A percentile compares a stretch with the other conserved stretches of the same genome.
These are phyloP conservation scores for Palaemon carinicauda DNA, from an alignment of 1,140 invertebrate genomes.

Conservation along the genomic window DNA sequence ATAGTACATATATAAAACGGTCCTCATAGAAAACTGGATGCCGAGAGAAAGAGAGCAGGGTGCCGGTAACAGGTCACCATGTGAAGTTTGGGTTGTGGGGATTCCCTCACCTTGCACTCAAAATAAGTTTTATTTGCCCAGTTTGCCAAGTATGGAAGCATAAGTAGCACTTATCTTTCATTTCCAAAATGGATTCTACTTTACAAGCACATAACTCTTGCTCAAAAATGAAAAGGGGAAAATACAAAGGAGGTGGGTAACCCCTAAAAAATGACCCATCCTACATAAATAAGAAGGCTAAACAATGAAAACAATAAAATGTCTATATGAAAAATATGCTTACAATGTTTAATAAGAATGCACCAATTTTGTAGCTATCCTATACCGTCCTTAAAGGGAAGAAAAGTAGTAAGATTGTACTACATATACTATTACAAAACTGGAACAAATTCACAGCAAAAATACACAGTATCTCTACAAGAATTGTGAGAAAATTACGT, in stretches of 20 bases:
- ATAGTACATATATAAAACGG: conserved; percentile 49
- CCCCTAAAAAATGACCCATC: conserved; percentile 36
- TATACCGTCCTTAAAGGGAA: conserved; percentile 59
- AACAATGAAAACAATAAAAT: conserved; percentile 55
- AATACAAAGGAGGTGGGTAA: conserved; percentile 12
- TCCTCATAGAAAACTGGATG: conserved; percentile 51
- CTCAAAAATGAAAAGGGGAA: conserved; percentile 37
- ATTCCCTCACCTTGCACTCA: conserved; percentile 34
- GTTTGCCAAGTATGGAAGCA: conserved; percentile 50
- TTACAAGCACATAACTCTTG: conserved; percentile 55
- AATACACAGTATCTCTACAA: conserved; percentile 56
- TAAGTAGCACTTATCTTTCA: conserved; percentile 55
- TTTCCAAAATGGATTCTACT: conserved; percentile 50
- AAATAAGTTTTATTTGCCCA: conserved; percentile 38
- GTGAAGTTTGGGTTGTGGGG: conserved; percentile 6
- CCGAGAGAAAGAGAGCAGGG: conserved; percentile 25
- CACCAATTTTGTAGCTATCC: conserved; percentile 57
- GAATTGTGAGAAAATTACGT: conserved; percentile 58
- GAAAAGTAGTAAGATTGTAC: conserved; percentile 54
- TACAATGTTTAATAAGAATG: conserved; percentile 54
- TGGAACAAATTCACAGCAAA: conserved; percentile 58
- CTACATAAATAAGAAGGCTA: conserved; percentile 53
- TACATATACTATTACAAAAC: conserved; percentile 60
- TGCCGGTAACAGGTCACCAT: conserved; percentile 41
- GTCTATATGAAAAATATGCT: conserved; percentile 47